These are phyloP conservation scores for Lycia hirtaria DNA, from an alignment of 2,888 invertebrate species.

Conservation along the genomic window DNA sequence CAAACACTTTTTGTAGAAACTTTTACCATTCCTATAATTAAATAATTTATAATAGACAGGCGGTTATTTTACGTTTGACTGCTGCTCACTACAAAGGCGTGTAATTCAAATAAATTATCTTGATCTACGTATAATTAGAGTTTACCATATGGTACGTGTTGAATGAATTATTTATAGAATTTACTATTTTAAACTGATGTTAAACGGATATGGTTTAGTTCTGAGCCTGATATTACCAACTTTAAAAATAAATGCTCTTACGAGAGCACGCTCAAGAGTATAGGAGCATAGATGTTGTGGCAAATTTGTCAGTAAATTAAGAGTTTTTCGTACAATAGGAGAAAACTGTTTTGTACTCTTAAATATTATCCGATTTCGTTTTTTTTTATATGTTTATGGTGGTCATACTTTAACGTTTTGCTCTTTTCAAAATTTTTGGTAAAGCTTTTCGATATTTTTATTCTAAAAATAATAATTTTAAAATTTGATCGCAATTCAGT, in stretches of 20 bases:
- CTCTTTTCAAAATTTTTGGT: too few species aligned
- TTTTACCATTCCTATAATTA: constrained; percentile 13
- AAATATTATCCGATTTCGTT: too few species aligned
- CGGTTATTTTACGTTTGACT: constrained; percentile 48
- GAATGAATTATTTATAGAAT: constrained; percentile 51
- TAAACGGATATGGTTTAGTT: background rate
- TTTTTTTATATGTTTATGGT: too few species aligned
- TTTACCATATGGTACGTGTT: constrained; percentile 51
- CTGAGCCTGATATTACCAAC: background rate
- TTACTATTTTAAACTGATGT: constrained; percentile 8
- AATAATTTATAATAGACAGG: constrained; percentile 23
- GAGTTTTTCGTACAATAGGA: too few species aligned
- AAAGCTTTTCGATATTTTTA: too few species aligned
- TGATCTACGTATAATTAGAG: constrained; percentile 50
- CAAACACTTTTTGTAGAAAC: background rate
- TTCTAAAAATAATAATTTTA: too few species aligned
- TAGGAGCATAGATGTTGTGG: too few species aligned
- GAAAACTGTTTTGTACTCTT: too few species aligned
- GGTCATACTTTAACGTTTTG: too few species aligned
- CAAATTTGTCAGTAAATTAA: too few species aligned
- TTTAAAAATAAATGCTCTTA: background rate
- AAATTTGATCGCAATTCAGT: too few species aligned
- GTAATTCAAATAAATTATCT: constrained; percentile 46
- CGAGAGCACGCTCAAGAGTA: too few species aligned
- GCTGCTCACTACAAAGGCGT: constrained; percentile 42